Percentiles rank a stretch among this genome's conserved stretches.
Evolutionary conservation across 2,113 vertebrate genomes (phyloP).

Genomic region (Embiotoca jacksoni): DNA sequence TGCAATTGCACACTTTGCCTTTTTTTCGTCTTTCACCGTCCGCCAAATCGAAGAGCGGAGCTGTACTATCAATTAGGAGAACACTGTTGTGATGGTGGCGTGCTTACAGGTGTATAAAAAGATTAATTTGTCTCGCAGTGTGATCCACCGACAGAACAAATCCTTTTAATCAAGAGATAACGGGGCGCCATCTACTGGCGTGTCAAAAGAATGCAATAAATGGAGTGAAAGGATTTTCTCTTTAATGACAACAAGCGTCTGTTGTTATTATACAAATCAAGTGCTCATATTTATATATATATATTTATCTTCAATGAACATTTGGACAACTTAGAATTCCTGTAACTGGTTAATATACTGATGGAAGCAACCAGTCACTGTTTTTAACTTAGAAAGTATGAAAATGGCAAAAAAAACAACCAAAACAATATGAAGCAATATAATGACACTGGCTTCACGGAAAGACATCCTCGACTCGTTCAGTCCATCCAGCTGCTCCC

Average conservation of each 20-base stretch:
- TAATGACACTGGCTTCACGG: conserved; percentile 11
- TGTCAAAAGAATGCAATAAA: conserved; percentile 32
- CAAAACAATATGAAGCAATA: not conserved
- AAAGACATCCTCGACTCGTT: not conserved
- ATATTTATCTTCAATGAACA: not conserved
- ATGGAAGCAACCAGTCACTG: conserved; percentile 1
- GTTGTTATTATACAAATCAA: conserved; percentile 9
- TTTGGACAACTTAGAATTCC: conserved; percentile 43
- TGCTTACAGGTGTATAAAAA: conserved; percentile 35
- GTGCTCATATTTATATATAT: not conserved
- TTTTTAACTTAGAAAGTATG: conserved; percentile 41
- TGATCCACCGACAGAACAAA: conserved; percentile 4
- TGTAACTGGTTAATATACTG: no score
- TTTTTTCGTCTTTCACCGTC: not conserved
- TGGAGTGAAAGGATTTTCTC: not conserved
- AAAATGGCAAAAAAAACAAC: conserved; percentile 14
- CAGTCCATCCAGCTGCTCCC: not conserved
- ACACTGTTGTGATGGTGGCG: conserved; percentile 19
- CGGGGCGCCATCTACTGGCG: conserved; percentile 68
- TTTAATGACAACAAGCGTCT: not conserved
- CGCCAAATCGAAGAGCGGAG: conserved; percentile 22
- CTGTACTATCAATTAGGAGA: not conserved
- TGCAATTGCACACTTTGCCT: not conserved
- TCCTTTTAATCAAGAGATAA: conserved; percentile 15
- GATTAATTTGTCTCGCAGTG: conserved; percentile 24